These are phyloP conservation scores for Spea multiplicata DNA, from an alignment of 2,113 vertebrate genomes.

Conservation along the genomic window DNA sequence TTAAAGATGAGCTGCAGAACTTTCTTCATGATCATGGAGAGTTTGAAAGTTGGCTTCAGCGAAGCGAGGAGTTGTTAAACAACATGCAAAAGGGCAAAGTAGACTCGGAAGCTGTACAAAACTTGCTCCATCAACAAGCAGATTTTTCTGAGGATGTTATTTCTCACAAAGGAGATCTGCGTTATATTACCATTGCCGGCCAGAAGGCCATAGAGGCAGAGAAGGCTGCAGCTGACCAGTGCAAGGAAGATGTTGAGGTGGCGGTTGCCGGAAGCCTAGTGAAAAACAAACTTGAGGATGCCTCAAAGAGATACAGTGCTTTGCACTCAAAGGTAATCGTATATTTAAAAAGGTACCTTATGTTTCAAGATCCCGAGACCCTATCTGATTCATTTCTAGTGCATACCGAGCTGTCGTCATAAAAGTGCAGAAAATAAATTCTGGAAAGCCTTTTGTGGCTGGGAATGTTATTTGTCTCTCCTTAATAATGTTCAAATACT, in stretches of 20 bases:
- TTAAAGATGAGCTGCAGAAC: constrained; percentile 84
- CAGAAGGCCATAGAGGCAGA: constrained; percentile 88
- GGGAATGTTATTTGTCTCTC: no score
- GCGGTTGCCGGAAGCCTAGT: constrained; percentile 71
- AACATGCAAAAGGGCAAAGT: constrained; percentile 67
- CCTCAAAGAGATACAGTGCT: constrained; percentile 76
- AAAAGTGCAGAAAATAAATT: not conserved
- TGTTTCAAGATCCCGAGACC: not conserved
- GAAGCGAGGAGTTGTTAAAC: constrained; percentile 77
- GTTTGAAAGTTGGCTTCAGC: constrained; percentile 81
- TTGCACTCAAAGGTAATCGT: constrained; percentile 81
- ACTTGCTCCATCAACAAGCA: constrained; percentile 61
- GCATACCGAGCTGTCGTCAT: not conserved
- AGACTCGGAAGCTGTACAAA: constrained; percentile 65
- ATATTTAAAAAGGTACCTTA: not conserved
- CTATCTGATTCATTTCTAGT: not conserved
- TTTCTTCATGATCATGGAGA: constrained; percentile 83
- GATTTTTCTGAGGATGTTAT: constrained; percentile 88
- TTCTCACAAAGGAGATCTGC: constrained; percentile 95
- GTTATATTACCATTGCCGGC: constrained; percentile 91
- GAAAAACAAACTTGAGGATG: constrained; percentile 77
- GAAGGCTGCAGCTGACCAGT: constrained; percentile 55
- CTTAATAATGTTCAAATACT: no score
- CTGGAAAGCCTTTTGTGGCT: no score
- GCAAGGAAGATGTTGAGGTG: constrained; percentile 57